Conservation (phyloP, 2,113 vertebrate species). For the Cyphomyrus plagiostoma region DNA sequence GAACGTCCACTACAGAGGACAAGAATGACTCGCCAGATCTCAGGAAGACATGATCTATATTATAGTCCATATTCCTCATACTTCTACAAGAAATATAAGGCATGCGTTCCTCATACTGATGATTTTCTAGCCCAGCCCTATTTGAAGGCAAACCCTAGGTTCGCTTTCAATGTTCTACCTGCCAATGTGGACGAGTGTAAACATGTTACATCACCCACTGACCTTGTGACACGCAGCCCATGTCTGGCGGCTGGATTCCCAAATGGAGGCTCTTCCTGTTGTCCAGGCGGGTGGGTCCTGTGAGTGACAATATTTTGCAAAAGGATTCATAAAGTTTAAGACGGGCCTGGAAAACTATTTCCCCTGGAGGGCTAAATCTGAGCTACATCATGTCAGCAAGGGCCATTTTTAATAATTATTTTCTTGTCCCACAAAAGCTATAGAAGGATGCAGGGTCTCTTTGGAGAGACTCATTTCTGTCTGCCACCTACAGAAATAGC, state of each 20-base stretch:
- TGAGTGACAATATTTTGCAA: background rate
- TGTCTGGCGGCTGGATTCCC: constrained; percentile 9
- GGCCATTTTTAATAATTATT: background rate
- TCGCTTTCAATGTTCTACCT: background rate
- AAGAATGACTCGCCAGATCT: background rate
- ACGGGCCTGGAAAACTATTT: background rate
- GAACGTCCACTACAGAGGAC: background rate
- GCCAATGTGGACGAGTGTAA: background rate
- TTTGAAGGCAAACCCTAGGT: background rate
- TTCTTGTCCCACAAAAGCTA: background rate
- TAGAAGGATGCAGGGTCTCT: background rate
- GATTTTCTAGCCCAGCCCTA: background rate
- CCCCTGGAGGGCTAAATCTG: background rate
- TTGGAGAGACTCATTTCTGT: background rate
- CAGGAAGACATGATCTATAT: background rate
- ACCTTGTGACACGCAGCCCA: constrained; percentile 40
- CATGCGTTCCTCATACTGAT: background rate
- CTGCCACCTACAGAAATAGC: background rate
- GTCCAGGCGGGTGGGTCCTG: constrained; percentile 68
- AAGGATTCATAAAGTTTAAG: background rate
- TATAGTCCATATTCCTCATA: background rate
- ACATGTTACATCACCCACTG: background rate
- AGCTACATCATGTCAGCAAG: background rate
- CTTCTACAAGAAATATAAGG: background rate
- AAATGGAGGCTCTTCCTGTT: constrained; percentile 60